Conservation (phyloP, 2,888 invertebrate species). For the Erannis defoliaria region DNA sequence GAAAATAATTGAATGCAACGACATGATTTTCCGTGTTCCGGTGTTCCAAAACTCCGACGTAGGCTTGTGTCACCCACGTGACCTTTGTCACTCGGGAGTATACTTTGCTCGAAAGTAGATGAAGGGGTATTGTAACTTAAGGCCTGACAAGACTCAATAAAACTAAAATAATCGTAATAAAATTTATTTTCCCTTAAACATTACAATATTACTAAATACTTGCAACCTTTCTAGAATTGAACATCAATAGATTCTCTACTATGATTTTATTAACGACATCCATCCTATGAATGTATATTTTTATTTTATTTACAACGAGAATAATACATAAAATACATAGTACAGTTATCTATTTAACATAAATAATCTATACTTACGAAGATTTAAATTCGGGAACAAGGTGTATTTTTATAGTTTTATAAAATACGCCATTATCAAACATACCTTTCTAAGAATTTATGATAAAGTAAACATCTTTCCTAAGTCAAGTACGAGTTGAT, state of each 20-base stretch:
- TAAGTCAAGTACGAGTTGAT: constrained; percentile 10
- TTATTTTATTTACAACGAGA: constrained; percentile 21
- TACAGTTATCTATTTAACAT: constrained; percentile 12
- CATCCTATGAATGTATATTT: constrained; percentile 25
- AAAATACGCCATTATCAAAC: constrained; percentile 11
- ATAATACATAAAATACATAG: constrained; percentile 15
- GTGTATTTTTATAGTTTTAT: constrained; percentile 16
- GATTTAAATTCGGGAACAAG: constrained; percentile 31
- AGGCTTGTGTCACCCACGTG: too few relatives aligned
- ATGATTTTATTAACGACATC: constrained; percentile 35
- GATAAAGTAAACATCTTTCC: not conserved
- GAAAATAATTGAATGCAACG: too few relatives aligned
- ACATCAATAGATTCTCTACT: constrained; percentile 38
- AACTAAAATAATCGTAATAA: constrained; percentile 32
- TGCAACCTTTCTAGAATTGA: constrained; percentile 40
- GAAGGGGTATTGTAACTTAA: too few relatives aligned
- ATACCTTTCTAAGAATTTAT: constrained; percentile 12
- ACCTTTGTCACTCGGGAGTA: too few relatives aligned
- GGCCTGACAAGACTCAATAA: constrained; percentile 5
- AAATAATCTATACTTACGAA: constrained; percentile 12
- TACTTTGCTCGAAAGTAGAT: not conserved
- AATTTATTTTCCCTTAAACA: constrained; percentile 39
- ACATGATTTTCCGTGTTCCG: too few relatives aligned
- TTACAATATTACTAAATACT: constrained; percentile 38
- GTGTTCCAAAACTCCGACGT: too few relatives aligned